Evolutionary conservation across 2,113 vertebrate species (phyloP).

Genomic region (Rhinopomastus cyanomelas): DNA sequence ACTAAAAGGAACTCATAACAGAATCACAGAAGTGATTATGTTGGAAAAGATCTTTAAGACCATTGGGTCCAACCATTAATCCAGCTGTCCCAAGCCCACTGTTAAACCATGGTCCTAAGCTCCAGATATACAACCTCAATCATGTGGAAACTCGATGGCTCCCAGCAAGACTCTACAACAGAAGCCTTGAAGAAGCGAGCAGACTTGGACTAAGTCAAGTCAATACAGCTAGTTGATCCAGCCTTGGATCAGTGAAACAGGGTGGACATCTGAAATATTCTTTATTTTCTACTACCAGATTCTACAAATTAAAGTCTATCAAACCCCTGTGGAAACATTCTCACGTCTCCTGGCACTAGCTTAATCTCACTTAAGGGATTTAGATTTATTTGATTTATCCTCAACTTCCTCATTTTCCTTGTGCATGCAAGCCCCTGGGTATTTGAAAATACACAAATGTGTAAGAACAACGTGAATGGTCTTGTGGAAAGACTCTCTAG

Average conservation of each 20-base stretch:
- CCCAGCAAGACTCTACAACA: not conserved
- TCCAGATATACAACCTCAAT: too few relatives aligned
- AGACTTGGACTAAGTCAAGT: not conserved
- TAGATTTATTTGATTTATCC: slow-evolving; percentile 8
- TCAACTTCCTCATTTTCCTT: not conserved
- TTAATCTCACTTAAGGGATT: slow-evolving; percentile 21
- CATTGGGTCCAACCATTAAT: too few relatives aligned
- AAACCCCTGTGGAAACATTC: not conserved
- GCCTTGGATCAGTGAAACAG: not conserved
- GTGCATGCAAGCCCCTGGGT: not conserved
- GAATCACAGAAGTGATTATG: too few relatives aligned
- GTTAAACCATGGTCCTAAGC: too few relatives aligned
- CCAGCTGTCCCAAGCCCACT: too few relatives aligned
- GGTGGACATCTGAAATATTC: not conserved
- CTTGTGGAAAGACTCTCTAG: not conserved
- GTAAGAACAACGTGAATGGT: not conserved
- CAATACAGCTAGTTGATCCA: not conserved
- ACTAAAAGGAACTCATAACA: not conserved
- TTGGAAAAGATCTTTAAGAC: too few relatives aligned
- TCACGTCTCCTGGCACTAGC: not conserved
- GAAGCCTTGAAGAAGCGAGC: not conserved
- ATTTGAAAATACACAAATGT: not conserved
- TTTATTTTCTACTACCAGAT: not conserved
- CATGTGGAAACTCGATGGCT: not conserved
- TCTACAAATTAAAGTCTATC: not conserved